Conservation (phyloP, 2,888 invertebrate genomes). For the Alcis repandata region DNA sequence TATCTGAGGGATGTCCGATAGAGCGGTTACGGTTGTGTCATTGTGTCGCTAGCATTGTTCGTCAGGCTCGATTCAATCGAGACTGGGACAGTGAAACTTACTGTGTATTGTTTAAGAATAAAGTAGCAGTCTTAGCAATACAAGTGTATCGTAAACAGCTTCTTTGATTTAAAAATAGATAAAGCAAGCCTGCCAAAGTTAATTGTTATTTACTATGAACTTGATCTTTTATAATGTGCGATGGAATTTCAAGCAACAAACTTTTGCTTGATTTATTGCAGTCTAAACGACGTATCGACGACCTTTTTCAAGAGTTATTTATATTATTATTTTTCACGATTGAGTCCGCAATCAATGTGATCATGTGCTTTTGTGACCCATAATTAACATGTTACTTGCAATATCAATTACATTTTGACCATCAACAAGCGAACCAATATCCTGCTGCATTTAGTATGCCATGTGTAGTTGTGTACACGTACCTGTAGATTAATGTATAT, state of each 20-base stretch:
- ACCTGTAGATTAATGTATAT: constrained; percentile 55
- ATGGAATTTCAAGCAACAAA: no score
- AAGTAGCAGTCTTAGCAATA: constrained; percentile 32
- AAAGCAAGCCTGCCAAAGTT: background rate
- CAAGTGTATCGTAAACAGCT: background rate
- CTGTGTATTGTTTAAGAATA: constrained; percentile 42
- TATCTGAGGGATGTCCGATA: constrained; percentile 72
- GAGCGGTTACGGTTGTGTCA: constrained; percentile 54
- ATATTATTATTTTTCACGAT: no score
- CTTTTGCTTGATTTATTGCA: no score
- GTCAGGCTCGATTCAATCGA: constrained; percentile 65
- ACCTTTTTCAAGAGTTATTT: no score
- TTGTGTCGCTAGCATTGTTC: constrained; percentile 65
- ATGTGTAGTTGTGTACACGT: constrained; percentile 10
- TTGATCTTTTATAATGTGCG: no score
- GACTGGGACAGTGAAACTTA: constrained; percentile 58
- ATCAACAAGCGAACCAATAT: background rate
- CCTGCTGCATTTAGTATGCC: background rate
- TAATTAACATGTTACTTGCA: no score
- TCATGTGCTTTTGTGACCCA: no score
- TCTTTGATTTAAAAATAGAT: background rate
- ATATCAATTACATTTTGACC: no score
- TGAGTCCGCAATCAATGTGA: no score
- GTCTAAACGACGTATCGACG: no score
- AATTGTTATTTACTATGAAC: no score